Base-by-base conservation (phyloP, 2,797 vertebrate genomes). In the Pseudomugil tenellus region DNA sequence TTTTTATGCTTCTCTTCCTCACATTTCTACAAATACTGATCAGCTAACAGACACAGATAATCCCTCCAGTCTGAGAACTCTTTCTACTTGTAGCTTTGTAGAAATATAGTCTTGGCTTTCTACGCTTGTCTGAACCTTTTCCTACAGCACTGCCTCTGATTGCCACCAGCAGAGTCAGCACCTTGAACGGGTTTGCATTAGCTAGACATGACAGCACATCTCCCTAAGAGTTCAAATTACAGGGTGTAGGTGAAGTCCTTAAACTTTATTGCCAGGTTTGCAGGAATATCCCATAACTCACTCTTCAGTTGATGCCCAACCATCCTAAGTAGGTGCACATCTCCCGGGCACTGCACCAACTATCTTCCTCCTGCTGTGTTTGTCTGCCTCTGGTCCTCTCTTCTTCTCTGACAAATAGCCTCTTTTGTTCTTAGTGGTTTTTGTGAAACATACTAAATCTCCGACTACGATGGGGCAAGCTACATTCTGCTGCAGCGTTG, bases 361-460 rank as follows among this genome's bases (percentile, higher is more conserved):
- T 56, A 86, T 84, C 78, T 80, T 77, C 72, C 61, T 78, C 72
- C 67, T 67, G 56, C 76, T 73, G 80, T 67, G 72, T 76, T 66
- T 69, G 37, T 80, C 79, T 75, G 74, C 66, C 52, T 63, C 65
- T 71, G 76, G 69, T 82, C 64, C 25, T 17, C 61, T 75, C 62
- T 63, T 54, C 68, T 58, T 53, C 59, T 3, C 65, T 88, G 77
- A 86, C 67, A 78, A 79, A 82, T 72, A 66, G 77, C 84, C 71
- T 77, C 73, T 89, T 91, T 92, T 85, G 77, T 90, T 84, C 81
- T 85, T 70, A 81, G 72, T 67, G 52, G 58, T 58, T 69, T 84
- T 76, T 70, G 49, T 84, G 74, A 75, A 77, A 87, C 81, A 86
- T 63, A 69, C 79, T 89, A 84, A 89, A 88, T 87, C 88, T 89